Conservation (phyloP, 2,113 vertebrate genomes). For the Hassar affinis region DNA sequence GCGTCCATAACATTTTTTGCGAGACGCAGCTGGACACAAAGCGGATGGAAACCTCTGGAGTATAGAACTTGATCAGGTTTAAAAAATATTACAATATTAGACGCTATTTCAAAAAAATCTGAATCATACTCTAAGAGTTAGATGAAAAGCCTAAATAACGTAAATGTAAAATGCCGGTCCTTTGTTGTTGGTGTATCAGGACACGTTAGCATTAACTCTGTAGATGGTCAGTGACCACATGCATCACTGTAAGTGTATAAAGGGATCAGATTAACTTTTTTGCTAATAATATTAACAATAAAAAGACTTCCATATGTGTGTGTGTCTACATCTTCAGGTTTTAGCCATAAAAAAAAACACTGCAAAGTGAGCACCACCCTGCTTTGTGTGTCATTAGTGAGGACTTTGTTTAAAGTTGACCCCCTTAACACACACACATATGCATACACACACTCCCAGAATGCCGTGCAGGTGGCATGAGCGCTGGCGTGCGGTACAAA, state of each 20-base stretch:
- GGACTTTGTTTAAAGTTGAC: slow-evolving; percentile 18
- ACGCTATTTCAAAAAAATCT: neutral
- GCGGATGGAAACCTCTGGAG: neutral
- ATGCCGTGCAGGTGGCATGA: slow-evolving; percentile 25
- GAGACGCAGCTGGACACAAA: neutral
- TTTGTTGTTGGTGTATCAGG: neutral
- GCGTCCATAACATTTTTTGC: neutral
- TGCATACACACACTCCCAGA: slow-evolving; percentile 9
- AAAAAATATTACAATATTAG: neutral
- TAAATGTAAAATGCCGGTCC: neutral
- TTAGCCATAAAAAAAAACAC: neutral
- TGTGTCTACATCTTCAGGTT: neutral
- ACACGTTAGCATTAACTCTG: neutral
- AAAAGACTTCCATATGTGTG: neutral
- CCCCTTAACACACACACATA: slow-evolving; percentile 9
- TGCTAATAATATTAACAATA: neutral
- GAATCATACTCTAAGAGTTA: neutral
- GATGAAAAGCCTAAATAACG: too few species aligned
- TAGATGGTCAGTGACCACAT: neutral
- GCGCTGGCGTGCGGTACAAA: slow-evolving; percentile 18
- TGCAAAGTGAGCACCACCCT: slow-evolving; percentile 5
- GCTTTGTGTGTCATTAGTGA: slow-evolving; percentile 18
- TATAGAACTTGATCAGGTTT: neutral
- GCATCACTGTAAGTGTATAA: neutral
- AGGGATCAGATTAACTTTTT: too few species aligned